phyloP scores from a whole-genome alignment of 2,113 vertebrate genomes.

The Nanger granti region DNA sequence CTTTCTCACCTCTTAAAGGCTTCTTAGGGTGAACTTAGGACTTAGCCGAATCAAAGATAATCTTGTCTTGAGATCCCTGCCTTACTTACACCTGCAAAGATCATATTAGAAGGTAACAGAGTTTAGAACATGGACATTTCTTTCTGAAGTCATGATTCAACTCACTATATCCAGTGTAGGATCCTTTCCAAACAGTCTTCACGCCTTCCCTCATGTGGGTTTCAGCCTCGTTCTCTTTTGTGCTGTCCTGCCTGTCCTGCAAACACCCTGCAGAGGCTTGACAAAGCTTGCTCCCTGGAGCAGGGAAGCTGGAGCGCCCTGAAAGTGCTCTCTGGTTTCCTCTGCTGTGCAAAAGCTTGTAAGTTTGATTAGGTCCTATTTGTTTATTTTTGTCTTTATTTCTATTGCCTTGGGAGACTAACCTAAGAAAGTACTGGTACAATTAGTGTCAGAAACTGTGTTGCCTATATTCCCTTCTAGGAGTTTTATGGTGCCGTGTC shows the following conservation, averaged over 20 bases:
- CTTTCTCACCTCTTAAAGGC: not conserved
- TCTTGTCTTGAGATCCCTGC: not conserved
- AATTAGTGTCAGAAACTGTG: not conserved
- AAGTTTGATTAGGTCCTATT: not conserved
- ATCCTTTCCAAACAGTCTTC: not conserved
- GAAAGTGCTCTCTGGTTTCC: not conserved
- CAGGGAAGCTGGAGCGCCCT: not conserved
- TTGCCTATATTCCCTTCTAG: not conserved
- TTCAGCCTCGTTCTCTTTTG: not conserved
- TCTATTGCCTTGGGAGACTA: not conserved
- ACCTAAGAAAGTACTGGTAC: not conserved
- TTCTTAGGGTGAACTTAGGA: not conserved
- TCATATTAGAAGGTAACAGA: not conserved
- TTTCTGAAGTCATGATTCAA: not conserved
- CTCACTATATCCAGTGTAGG: not conserved
- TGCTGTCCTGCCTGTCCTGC: not conserved
- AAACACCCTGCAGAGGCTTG: not conserved
- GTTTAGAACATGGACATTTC: not conserved
- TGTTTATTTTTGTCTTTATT: not conserved
- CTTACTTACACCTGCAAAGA: not conserved
- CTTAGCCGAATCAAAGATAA: not conserved
- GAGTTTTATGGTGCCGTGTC: not conserved
- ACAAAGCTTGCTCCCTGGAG: not conserved
- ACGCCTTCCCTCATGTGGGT: not conserved
- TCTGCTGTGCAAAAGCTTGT: not conserved